A percentile compares a stretch with the other conserved stretches of the same genome.
Conservation (phyloP, 2,888 invertebrate genomes). For the Acrobasis suavella region DNA sequence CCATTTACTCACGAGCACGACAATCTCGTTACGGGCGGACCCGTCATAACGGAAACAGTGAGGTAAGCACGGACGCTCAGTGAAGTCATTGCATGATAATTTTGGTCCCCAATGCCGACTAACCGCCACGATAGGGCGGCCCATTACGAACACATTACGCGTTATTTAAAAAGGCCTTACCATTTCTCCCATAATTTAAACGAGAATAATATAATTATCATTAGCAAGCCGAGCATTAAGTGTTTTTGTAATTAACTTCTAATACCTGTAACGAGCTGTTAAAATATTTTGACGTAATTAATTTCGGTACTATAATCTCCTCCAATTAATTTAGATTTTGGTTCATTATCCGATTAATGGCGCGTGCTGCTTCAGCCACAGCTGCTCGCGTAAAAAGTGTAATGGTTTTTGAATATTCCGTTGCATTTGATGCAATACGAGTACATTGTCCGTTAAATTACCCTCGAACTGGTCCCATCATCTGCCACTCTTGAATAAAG, state of each 20-base stretch:
- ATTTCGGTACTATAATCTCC: slow-evolving; percentile 41
- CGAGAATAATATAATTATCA: slow-evolving; percentile 52
- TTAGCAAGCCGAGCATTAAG: slow-evolving; percentile 49
- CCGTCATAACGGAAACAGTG: slow-evolving; percentile 44
- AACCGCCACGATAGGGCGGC: slow-evolving; percentile 48
- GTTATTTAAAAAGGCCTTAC: slow-evolving; percentile 45
- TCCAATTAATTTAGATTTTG: slow-evolving; percentile 40
- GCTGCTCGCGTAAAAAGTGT: slow-evolving; percentile 63
- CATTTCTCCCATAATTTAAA: slow-evolving; percentile 51
- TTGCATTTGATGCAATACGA: slow-evolving; percentile 45
- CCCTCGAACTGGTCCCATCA: slow-evolving; percentile 54
- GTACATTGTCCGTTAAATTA: slow-evolving; percentile 48
- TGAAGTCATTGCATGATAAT: slow-evolving; percentile 42
- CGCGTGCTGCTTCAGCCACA: slow-evolving; percentile 49
- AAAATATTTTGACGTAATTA: slow-evolving; percentile 59
- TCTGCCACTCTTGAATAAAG: slow-evolving; percentile 48
- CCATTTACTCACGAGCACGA: slow-evolving; percentile 42
- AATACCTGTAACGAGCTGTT: slow-evolving; percentile 58
- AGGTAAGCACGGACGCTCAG: slow-evolving; percentile 44
- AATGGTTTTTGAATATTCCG: slow-evolving; percentile 48
- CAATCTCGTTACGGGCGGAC: slow-evolving; percentile 44
- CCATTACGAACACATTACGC: slow-evolving; percentile 55
- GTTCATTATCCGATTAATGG: slow-evolving; percentile 39
- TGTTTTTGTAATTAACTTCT: slow-evolving; percentile 62
- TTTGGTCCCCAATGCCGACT: slow-evolving; percentile 38